Conservation (phyloP, 2,113 vertebrate genomes). For the Todiramphus saurophagus region DNA sequence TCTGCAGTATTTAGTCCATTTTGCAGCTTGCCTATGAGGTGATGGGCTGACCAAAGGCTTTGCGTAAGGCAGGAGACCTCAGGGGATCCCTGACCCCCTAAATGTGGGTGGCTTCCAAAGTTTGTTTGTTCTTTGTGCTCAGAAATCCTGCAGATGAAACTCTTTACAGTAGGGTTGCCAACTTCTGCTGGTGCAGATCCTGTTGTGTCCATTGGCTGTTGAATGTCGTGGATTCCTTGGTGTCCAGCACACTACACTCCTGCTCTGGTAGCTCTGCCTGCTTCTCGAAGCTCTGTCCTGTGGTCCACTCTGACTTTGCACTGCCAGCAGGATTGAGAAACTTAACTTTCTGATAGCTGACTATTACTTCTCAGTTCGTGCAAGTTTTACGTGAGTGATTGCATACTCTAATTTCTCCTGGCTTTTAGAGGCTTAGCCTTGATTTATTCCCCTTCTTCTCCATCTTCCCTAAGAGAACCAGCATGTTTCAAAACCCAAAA, state of each 20-base stretch:
- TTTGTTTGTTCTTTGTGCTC: neutral
- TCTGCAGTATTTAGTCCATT: neutral
- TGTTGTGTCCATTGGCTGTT: neutral
- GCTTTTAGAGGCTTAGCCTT: neutral
- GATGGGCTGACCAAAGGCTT: neutral
- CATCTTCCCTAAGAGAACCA: neutral
- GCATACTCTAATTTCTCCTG: neutral
- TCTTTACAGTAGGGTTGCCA: neutral
- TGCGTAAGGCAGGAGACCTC: neutral
- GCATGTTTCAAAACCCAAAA: neutral
- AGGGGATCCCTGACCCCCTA: neutral
- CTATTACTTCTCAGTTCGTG: neutral
- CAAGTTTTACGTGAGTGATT: neutral
- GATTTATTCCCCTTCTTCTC: neutral
- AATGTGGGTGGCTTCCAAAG: neutral
- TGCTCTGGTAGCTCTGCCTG: neutral
- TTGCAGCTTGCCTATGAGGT: fast-evolving
- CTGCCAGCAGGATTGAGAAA: neutral
- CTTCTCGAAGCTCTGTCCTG: neutral
- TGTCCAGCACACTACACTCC: neutral
- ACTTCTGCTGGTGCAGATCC: neutral
- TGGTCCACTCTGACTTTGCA: neutral
- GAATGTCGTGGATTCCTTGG: fast-evolving
- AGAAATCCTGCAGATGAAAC: neutral
- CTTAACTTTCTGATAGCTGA: neutral